Percentiles rank a stretch among this genome's conserved stretches.
Conservation (phyloP, 1,140 invertebrate species). For the Rhynchophorus ferrugineus region DNA sequence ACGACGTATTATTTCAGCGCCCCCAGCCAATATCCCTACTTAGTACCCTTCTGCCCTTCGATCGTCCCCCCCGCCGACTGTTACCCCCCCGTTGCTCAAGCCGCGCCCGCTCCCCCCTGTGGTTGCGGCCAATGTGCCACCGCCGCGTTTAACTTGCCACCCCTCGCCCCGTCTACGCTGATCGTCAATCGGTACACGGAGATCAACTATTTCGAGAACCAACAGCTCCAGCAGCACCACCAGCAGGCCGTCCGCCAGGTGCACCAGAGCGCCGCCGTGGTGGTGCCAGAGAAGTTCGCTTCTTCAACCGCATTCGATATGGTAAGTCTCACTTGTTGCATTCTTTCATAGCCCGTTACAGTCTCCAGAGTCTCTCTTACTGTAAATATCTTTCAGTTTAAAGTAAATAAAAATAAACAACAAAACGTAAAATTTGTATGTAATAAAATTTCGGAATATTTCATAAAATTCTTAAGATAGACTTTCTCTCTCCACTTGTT, state of each 20-base stretch:
- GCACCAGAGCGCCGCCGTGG: conserved; percentile 14
- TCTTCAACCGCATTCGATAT: conserved; percentile 16
- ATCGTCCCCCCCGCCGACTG: conserved; percentile 35
- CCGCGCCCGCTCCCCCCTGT: conserved; percentile 28
- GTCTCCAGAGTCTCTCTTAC: too few species aligned
- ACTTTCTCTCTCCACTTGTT: too few species aligned
- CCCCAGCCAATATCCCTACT: conserved; percentile 40
- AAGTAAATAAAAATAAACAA: too few species aligned
- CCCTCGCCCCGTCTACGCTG: conserved; percentile 36
- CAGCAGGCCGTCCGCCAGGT: conserved; percentile 6
- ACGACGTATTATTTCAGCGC: conserved; percentile 42
- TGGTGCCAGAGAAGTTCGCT: conserved; percentile 16
- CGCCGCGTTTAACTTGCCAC: conserved; percentile 34
- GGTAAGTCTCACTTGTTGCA: conserved; percentile 9
- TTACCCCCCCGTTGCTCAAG: conserved; percentile 26
- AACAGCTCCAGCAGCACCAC: conserved; percentile 18
- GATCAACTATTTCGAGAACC: conserved; percentile 42
- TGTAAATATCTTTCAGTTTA: too few species aligned
- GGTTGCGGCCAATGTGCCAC: conserved; percentile 40
- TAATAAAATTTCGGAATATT: too few species aligned
- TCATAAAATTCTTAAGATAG: too few species aligned
- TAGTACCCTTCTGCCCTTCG: conserved; percentile 38
- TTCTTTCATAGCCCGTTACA: too few species aligned
- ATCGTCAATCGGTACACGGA: conserved; percentile 42
- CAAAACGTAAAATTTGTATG: too few species aligned